Evolutionary conservation across 2,797 vertebrate genomes (phyloP).

Genomic region (Syngnathus acus): DNA sequence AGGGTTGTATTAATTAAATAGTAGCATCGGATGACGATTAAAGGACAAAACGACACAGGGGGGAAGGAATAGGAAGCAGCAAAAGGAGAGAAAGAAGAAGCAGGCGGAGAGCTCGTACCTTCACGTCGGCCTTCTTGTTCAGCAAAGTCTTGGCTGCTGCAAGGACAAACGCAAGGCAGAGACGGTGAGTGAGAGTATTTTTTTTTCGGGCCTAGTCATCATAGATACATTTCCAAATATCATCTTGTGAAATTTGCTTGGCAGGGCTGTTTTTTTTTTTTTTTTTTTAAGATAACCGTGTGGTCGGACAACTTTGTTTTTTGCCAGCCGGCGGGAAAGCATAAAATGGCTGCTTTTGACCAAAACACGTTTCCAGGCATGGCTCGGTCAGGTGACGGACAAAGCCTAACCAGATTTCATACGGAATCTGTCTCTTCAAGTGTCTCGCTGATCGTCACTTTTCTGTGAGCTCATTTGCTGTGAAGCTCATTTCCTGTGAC

Average conservation of each 20-base stretch:
- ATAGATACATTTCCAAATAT: no score
- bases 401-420: no score
- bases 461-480: not conserved
- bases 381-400: no score
- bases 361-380: not conserved
- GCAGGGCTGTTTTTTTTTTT: no score
- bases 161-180: slow-evolving; percentile 44
- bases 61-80: not conserved
- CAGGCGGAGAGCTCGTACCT: slow-evolving; percentile 57
- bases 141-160: slow-evolving; percentile 78
- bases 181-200: slow-evolving; percentile 7
- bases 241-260: no score
- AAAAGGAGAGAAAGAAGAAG: not conserved
- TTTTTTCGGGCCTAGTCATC: no score
- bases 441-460: not conserved
- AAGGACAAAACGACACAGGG: slow-evolving; percentile 6
- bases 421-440: not conserved
- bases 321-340: not conserved
- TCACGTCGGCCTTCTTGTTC: slow-evolving; percentile 80
- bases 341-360: not conserved
- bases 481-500: slow-evolving; percentile 7
- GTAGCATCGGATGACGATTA: not conserved
- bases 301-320: no score
- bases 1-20: not conserved
- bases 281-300: no score